Conservation (phyloP, 1,140 invertebrate species). For the Vanessa tameamea region DNA sequence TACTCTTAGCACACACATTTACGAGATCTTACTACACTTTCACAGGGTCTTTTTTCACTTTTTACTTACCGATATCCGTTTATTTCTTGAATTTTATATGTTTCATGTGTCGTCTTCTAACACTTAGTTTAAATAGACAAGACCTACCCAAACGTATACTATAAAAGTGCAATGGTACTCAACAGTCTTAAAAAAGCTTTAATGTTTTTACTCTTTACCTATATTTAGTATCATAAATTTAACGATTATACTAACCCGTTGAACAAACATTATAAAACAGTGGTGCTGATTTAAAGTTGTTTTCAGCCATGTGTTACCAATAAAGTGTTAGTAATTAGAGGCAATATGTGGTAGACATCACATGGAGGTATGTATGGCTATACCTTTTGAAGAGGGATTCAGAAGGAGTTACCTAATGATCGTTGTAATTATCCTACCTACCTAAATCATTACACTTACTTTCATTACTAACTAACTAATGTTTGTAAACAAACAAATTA, state of each 20-base stretch:
- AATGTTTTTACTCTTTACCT: slow-evolving; percentile 18
- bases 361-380: neutral
- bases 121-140: slow-evolving; percentile 25
- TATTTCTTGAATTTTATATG: neutral
- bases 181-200: slow-evolving; percentile 37
- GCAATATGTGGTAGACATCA: slow-evolving; percentile 2
- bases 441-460: too few species aligned
- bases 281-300: slow-evolving; percentile 43
- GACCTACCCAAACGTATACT: slow-evolving; percentile 53
- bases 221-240: slow-evolving; percentile 39
- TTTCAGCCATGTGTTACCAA: slow-evolving; percentile 54
- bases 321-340: slow-evolving; percentile 48
- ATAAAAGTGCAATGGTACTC: slow-evolving; percentile 30
- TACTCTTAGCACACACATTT: too few species aligned
- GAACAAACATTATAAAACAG: slow-evolving; percentile 61
- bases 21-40: too few species aligned
- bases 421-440: too few species aligned
- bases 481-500: too few species aligned
- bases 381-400: neutral
- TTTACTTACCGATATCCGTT: neutral
- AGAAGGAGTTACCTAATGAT: too few species aligned
- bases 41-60: too few species aligned
- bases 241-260: slow-evolving; percentile 43
- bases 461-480: too few species aligned
- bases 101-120: neutral